A percentile compares a stretch with the other conserved stretches of the same genome.
Conservation (phyloP, 1,140 invertebrate species). For the Grapholita molesta region DNA sequence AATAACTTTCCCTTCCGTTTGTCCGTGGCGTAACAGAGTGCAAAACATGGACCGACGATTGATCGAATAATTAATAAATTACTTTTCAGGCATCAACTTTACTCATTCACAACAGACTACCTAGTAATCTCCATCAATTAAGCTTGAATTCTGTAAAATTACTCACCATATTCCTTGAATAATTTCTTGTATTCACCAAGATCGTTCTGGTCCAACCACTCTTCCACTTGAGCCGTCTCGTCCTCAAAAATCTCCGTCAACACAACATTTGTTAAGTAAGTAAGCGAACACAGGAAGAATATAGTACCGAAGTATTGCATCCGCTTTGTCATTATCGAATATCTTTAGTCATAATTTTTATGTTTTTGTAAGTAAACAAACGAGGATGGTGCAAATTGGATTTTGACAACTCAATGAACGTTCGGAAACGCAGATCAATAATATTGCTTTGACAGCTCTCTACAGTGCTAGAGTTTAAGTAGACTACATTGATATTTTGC, state of each 20-base stretch:
- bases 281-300: slow-evolving; percentile 50
- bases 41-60: not conserved
- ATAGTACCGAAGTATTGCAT: slow-evolving; percentile 49
- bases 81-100: not conserved
- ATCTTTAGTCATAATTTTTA: slow-evolving; percentile 37
- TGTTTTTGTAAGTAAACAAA: slow-evolving; percentile 26
- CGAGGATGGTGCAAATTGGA: slow-evolving; percentile 20
- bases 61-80: not conserved
- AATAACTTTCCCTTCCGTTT: slow-evolving; percentile 4
- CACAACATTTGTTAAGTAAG: slow-evolving; percentile 53
- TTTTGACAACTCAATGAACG: slow-evolving; percentile 5
- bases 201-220: slow-evolving; percentile 85
- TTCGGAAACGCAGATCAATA: slow-evolving; percentile 3
- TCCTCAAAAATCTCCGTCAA: slow-evolving; percentile 69
- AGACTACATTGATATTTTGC: too few species aligned
- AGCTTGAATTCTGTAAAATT: not conserved
- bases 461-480: not conserved
- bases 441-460: not conserved
- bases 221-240: slow-evolving; percentile 81
- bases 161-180: slow-evolving; percentile 85
- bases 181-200: slow-evolving; percentile 82
- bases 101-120: not conserved
- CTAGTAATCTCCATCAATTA: not conserved
- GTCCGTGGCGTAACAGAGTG: not conserved
- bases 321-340: slow-evolving; percentile 47